phyloP scores from a whole-genome alignment of 2,113 vertebrate species.

The Chaetodon auriga region DNA sequence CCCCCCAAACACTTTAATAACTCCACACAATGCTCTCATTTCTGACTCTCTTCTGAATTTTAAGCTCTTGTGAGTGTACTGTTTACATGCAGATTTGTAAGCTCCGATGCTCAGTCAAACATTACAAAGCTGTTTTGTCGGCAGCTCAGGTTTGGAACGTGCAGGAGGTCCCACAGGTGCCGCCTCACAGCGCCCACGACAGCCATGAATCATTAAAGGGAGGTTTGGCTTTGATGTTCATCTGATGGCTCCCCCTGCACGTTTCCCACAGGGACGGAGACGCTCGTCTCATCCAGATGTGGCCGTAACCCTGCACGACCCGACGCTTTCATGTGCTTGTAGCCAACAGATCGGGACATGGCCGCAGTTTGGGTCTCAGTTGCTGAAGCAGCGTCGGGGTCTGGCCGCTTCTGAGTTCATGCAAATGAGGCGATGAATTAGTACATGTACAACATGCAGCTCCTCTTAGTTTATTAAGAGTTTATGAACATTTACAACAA shows the following conservation, averaged over 20 bases:
- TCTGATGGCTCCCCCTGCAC: slow-evolving; percentile 38
- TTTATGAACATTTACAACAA: not conserved
- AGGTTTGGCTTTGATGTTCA: slow-evolving; percentile 69
- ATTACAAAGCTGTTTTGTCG: slow-evolving; percentile 37
- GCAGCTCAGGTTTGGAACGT: slow-evolving; percentile 20
- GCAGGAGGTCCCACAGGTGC: slow-evolving; percentile 15
- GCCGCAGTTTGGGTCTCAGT: not conserved
- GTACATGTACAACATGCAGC: not conserved
- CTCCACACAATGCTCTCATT: slow-evolving; percentile 25
- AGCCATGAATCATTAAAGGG: slow-evolving; percentile 62
- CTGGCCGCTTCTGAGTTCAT: not conserved
- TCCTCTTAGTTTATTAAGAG: not conserved
- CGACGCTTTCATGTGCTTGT: slow-evolving; percentile 31
- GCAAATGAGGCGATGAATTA: not conserved
- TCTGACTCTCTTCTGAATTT: slow-evolving; percentile 22
- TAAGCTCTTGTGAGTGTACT: not conserved
- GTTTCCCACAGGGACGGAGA: slow-evolving; percentile 34
- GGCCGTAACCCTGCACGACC: slow-evolving; percentile 42
- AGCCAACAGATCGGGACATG: slow-evolving; percentile 19
- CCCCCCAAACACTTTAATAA: slow-evolving; percentile 9
- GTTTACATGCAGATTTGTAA: slow-evolving; percentile 22
- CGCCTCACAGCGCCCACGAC: not conserved
- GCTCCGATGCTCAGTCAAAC: slow-evolving; percentile 26
- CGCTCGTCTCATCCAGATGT: slow-evolving; percentile 48
- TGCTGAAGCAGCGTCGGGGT: not conserved